Evolutionary conservation across 2,797 vertebrate species (phyloP), one percentile per base, ranked within the genome.

Genomic region (Tapirus indicus): DNA sequence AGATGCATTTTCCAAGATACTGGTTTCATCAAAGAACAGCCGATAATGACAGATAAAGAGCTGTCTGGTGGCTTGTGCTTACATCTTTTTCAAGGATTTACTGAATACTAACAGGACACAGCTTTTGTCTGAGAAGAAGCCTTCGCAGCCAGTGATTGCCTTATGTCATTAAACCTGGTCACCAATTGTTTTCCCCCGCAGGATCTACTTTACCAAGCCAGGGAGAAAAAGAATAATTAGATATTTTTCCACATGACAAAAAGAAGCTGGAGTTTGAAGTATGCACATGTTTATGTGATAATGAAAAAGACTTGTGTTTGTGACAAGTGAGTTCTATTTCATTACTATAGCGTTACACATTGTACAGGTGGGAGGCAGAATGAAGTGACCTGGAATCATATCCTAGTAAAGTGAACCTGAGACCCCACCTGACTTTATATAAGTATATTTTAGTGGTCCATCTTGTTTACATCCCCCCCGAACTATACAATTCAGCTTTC

Each of bases 21-120:
- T 62, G 47, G 44, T 96, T 95, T 97, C 94, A 97, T 95, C 95
- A 96, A 96, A 97, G 74, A 91, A 87, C 54, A 82, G 56, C 49
- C 0, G 2, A 92, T 95, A 94, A 97, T 94, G 93, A 97, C 93
- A 96, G 72, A 88, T 83, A 72, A 97, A 97, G 93, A 91, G 75
- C 62, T 82, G 66, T 88, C 71, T 90, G 58, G 97, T 9, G 38
- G 35, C 82, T 84, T 38, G 17, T 49, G 69, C 56, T 91, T 90
- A 77, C 6, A 9, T 93, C 75, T 77, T 92, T 96, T 87, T 93
- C 60, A 84, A 95, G 80, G 83, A 86, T 72, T 96, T 88, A 41
- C 88, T 89, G 83, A 95, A 93, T 82, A 44, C 56, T 93, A 95
- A 96, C 35, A 90, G 91, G 78, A 71, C 41, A 64, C 21, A 69